Evolutionary conservation across 2,113 vertebrate genomes (phyloP), one percentile per base, ranked within the genome.

Genomic region (Clupea harengus): DNA sequence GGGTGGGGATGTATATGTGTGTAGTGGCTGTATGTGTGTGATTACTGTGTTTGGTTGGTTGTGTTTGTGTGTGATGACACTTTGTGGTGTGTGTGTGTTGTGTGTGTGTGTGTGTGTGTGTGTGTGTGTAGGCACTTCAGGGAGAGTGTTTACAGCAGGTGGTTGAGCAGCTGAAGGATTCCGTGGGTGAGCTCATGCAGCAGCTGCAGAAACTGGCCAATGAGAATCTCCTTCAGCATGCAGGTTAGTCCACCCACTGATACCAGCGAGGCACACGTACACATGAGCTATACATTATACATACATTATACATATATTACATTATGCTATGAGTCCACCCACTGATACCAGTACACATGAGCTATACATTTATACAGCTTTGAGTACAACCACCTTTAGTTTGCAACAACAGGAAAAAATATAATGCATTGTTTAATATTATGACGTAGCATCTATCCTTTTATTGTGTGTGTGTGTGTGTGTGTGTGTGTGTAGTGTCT

Each of bases 221-320:
- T 20, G 94, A 97, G 15, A 95, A 52, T 92, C 91, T 93, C 84
- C 86, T 96, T 0, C 89, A 95, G 13, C 89, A 96, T 92, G 94
- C 96, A 15, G 97, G 98, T 98, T 39, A 39, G 39, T 39, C 39
- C 39, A 1, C 39, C 39, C 39, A 39, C 39, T 39, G 39, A 39
- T 39, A 39, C 39, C 39, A 39, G 39, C 39, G 39, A 39, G 39
- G 39, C 39, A 39, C 39, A 39, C 39, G 39, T 39, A 39, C 39
- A 39, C 39, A 39, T 39, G 39, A 39, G 2, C 39, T 39, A 39
- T 39, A 39, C 39, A 39, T n/a, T 39, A 39, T 39, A 39, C 39
- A 39, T n/a, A n/a, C n/a, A n/a, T n/a, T n/a, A n/a, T n/a, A n/a
- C n/a, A n/a, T n/a, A n/a, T n/a, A n/a, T n/a, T n/a, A n/a, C n/a